Evolutionary conservation across 2,888 invertebrate species (phyloP).

Genomic region (Abrostola triplasia): DNA sequence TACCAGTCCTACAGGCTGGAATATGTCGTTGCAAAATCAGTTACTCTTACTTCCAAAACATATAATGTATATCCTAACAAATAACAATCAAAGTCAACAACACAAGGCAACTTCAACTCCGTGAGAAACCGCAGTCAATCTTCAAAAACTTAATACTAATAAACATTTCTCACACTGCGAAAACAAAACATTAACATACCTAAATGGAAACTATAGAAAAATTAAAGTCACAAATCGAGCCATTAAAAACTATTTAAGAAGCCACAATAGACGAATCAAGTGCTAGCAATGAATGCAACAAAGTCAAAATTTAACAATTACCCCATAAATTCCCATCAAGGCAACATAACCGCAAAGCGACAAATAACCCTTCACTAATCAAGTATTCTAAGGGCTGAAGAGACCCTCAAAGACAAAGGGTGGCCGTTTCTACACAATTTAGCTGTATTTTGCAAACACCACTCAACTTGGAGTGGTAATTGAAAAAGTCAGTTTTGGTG

Average conservation of each 20-base stretch:
- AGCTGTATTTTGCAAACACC: constrained; percentile 85
- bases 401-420: constrained; percentile 75
- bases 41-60: background rate
- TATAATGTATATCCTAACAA: background rate
- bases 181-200: constrained; percentile 25
- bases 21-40: background rate
- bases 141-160: constrained; percentile 8
- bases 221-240: constrained; percentile 48
- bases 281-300: constrained; percentile 38
- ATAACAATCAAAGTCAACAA: background rate
- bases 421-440: constrained; percentile 74
- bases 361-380: constrained; percentile 70
- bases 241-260: constrained; percentile 35
- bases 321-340: constrained; percentile 44
- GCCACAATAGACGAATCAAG: constrained; percentile 24
- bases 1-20: too few relatives aligned
- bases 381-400: constrained; percentile 62
- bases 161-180: constrained; percentile 31
- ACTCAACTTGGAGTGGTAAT: constrained; percentile 69
- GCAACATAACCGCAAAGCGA: constrained; percentile 50
- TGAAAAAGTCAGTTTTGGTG: constrained; percentile 69
- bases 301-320: constrained; percentile 49
- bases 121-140: constrained; percentile 41
- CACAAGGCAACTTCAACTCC: background rate
- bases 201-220: constrained; percentile 25